Evolutionary conservation across 2,888 invertebrate genomes (phyloP), one percentile per base, ranked within the genome.

Genomic region (Eupithecia inturbata): DNA sequence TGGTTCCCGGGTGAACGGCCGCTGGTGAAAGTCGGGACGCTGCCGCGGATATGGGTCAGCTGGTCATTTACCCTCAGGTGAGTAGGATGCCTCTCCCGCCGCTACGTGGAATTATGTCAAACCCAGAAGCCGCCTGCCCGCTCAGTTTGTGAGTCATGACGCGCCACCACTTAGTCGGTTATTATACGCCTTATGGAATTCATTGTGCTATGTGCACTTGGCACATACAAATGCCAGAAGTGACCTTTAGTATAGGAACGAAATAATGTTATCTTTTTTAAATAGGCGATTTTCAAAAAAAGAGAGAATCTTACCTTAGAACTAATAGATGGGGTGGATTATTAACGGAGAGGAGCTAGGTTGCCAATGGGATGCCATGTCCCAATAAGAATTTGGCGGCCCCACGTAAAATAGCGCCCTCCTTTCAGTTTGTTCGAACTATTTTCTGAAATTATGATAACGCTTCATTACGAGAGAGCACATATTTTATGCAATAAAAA

Each of bases 41-140:
- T 66, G 64, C 64, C 64, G 83, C 82, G 83, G 86, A 93, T 93
- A 93, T 94, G 89, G 94, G 94, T 93, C 93, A 93, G 87, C 90
- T 93, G 93, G 93, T 91, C 92, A 89, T 93, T 93, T 93, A 94
- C 94, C 92, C 90, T 86, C 89, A 89, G 91, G 91, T 91, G 86
- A 85, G 84, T 82, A 82, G 82, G 84, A 82, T 81, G 84, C 84
- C 85, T 83, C 84, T 83, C 82, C 79, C 69, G 79, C n/a, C 75
- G 77, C 82, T 77, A 81, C 73, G 81, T 81, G 79, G 81, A 86
- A 86, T 81, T 83, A 84, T 87, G 86, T 85, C 84, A 87, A 81
- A 83, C 77, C 81, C 81, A 78, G 77, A 81, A 82, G 80, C 75
- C 66, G 22, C 6, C 26, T 1, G 33, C 9, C 71, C 79, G 77